Percentiles rank a stretch among this genome's conserved stretches.
These are phyloP conservation scores for Pyxicephalus adspersus DNA, from an alignment of 2,113 vertebrate species.

Conservation along the genomic window DNA sequence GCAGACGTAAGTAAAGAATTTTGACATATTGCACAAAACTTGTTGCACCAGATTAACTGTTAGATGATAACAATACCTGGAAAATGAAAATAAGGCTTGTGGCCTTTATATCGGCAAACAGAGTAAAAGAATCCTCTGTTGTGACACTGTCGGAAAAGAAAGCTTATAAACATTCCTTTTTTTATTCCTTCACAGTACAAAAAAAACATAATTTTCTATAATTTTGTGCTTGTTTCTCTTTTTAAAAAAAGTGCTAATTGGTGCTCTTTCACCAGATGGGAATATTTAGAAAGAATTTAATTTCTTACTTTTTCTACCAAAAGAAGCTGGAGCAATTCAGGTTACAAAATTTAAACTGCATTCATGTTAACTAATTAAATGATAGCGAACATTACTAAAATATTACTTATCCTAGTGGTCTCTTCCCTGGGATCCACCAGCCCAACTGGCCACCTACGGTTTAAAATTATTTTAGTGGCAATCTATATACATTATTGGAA, in stretches of 20 bases:
- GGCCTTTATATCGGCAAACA: background rate
- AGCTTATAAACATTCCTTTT: background rate
- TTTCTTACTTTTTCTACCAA: background rate
- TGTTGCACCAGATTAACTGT: constrained; percentile 4
- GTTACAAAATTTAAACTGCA: too few relatives aligned
- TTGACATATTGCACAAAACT: constrained; percentile 19
- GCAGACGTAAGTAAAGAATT: constrained; percentile 1
- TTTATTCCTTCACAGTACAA: background rate
- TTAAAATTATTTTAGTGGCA: too few relatives aligned
- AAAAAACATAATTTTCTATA: background rate
- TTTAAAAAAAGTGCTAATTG: background rate
- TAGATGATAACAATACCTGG: background rate
- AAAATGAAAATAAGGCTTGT: background rate
- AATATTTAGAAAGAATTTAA: background rate
- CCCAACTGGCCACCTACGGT: too few relatives aligned
- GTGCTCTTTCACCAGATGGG: background rate
- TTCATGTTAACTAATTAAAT: too few relatives aligned
- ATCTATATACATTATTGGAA: too few relatives aligned
- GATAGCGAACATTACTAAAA: too few relatives aligned
- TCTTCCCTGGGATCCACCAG: too few relatives aligned
- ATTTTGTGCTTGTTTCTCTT: constrained; percentile 13
- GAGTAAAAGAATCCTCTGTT: background rate
- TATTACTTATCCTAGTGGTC: too few relatives aligned
- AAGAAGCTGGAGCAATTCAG: background rate
- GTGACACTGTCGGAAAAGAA: background rate